Evolutionary conservation across 2,113 vertebrate species (phyloP).

Genomic region (Ariopsis seemanni): DNA sequence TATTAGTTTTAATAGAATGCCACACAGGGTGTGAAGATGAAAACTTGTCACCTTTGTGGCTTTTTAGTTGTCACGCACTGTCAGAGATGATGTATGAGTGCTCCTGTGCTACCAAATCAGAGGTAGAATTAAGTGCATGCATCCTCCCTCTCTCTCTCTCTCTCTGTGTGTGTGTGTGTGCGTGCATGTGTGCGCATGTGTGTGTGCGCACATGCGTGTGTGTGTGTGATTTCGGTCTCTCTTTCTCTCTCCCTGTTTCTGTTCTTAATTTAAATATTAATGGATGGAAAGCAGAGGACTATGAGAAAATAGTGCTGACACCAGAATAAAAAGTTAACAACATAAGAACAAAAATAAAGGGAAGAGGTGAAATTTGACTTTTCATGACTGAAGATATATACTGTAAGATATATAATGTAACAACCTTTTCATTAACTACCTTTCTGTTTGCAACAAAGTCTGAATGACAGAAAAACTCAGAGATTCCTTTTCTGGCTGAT

Average conservation of each 20-base stretch:
- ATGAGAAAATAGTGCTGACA: neutral
- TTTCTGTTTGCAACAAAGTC: neutral
- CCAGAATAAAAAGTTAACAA: neutral
- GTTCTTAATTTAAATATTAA: too few relatives aligned
- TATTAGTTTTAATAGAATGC: neutral
- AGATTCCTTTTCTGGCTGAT: neutral
- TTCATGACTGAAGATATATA: neutral
- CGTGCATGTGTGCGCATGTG: too few relatives aligned
- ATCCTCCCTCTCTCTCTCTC: neutral
- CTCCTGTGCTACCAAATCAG: neutral
- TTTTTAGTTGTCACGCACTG: neutral
- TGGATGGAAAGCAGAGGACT: too few relatives aligned
- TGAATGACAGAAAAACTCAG: neutral
- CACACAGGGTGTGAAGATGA: neutral
- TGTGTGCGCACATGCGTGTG: too few relatives aligned
- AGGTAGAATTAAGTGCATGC: neutral
- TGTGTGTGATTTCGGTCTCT: too few relatives aligned
- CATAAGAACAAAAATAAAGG: neutral
- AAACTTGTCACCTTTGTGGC: neutral
- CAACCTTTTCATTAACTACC: neutral
- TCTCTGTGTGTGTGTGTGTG: neutral
- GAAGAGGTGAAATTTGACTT: neutral
- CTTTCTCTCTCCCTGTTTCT: too few relatives aligned
- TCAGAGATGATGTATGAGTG: too few relatives aligned
- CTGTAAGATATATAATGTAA: neutral